phyloP scores from a whole-genome alignment of 2,797 vertebrate species.

The Malurus splendens region DNA sequence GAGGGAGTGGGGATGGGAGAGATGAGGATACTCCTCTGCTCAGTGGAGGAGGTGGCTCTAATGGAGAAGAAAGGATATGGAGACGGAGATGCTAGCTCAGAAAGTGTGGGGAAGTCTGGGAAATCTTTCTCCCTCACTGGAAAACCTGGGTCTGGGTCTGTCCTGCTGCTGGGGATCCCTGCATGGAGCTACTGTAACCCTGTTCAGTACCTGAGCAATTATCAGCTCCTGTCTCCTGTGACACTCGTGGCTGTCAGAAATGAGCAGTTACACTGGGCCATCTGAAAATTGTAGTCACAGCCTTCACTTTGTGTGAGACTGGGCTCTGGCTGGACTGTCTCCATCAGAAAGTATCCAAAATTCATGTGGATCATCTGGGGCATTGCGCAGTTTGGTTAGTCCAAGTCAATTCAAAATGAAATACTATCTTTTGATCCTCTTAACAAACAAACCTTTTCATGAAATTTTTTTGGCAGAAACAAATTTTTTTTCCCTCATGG shows the following conservation, averaged over 20 bases:
- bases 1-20: not conserved
- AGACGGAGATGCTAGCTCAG: not conserved
- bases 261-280: not conserved
- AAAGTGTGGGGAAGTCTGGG: not conserved
- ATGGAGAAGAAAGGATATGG: not conserved
- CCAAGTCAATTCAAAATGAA: not conserved
- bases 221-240: not conserved
- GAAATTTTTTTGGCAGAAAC: not conserved
- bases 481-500: not conserved
- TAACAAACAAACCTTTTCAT: not conserved
- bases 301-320: accelerated
- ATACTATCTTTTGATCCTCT: not conserved
- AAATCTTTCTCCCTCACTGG: not conserved
- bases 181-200: not conserved
- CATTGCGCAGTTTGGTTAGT: not conserved
- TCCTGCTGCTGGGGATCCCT: not conserved
- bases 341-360: not conserved
- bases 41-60: not conserved
- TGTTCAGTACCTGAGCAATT: not conserved
- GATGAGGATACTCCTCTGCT: not conserved
- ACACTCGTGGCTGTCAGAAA: not conserved
- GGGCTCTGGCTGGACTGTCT: not conserved
- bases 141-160: not conserved
- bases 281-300: not conserved
- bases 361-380: not conserved